Evolutionary conservation across 2,888 invertebrate genomes (phyloP).

Genomic region (Eubasilissa splendida): DNA sequence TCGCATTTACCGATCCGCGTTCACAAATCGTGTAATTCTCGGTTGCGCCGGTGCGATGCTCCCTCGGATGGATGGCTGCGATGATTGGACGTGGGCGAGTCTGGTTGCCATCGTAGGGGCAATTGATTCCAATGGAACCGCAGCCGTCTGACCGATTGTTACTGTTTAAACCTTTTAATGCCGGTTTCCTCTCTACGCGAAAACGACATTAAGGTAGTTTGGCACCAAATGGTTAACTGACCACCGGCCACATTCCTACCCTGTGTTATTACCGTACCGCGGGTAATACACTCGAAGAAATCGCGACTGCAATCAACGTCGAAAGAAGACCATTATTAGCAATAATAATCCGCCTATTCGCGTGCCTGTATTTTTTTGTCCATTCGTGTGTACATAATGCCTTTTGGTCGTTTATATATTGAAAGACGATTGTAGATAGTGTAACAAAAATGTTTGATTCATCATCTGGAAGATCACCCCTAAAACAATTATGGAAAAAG

Average conservation of each 20-base stretch:
- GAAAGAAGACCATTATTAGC: too few species aligned
- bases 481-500: too few species aligned
- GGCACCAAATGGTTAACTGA: neutral
- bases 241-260: neutral
- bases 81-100: conserved; percentile 24
- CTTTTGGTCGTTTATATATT: too few species aligned
- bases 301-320: too few species aligned
- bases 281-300: too few species aligned
- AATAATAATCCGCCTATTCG: too few species aligned
- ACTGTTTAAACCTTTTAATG: neutral
- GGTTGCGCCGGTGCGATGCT: neutral
- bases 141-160: neutral
- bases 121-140: neutral
- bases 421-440: too few species aligned
- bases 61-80: conserved; percentile 10
- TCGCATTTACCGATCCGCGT: conserved; percentile 25
- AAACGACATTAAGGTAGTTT: neutral
- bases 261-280: neutral
- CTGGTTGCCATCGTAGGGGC: too few species aligned
- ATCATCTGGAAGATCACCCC: too few species aligned
- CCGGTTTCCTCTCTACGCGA: neutral
- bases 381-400: too few species aligned
- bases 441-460: too few species aligned
- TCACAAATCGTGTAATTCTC: conserved; percentile 6
- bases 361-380: too few species aligned